Percentiles rank a stretch among this genome's conserved stretches.
These are phyloP conservation scores for Coelogynopora nodosa DNA, from an alignment of 2,888 invertebrate species.

Conservation along the genomic window DNA sequence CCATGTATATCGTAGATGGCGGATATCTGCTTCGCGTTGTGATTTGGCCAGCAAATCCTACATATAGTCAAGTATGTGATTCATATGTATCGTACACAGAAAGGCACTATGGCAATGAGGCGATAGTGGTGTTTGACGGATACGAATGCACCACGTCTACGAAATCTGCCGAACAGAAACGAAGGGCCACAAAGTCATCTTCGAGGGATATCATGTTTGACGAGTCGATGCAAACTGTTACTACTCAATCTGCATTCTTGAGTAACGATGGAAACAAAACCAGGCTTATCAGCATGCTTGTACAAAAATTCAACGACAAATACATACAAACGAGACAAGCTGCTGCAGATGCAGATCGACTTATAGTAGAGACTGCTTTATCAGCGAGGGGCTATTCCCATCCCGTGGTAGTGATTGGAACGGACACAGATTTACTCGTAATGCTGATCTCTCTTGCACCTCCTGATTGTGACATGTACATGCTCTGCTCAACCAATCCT, in stretches of 20 bases:
- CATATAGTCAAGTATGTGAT: slow-evolving; percentile 48
- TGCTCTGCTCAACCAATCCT: background rate
- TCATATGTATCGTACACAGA: slow-evolving; percentile 49
- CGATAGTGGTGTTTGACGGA: slow-evolving; percentile 49
- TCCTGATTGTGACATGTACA: slow-evolving; percentile 8
- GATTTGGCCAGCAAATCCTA: slow-evolving; percentile 50
- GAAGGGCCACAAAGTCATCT: slow-evolving; percentile 47
- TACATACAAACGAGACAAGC: background rate
- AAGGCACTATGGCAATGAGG: slow-evolving; percentile 49
- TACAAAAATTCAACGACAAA: background rate
- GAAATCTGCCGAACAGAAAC: slow-evolving; percentile 48
- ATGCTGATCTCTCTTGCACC: background rate
- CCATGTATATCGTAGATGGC: slow-evolving; percentile 48
- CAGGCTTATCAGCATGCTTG: background rate
- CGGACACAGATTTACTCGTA: slow-evolving; percentile 2
- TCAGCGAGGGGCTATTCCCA: background rate
- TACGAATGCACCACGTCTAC: slow-evolving; percentile 47
- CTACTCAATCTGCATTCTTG: slow-evolving; percentile 28
- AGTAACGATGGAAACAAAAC: slow-evolving; percentile 32
- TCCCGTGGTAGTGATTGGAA: slow-evolving; percentile 1
- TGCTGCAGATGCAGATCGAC: slow-evolving; percentile 29
- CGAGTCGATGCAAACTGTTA: slow-evolving; percentile 29
- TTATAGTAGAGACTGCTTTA: slow-evolving; percentile 17
- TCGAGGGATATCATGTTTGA: slow-evolving; percentile 49
- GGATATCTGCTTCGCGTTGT: slow-evolving; percentile 51